Evolutionary conservation across 2,113 vertebrate species (phyloP), one percentile per base, ranked within the genome.

Genomic region (Odobenus rosmarus): DNA sequence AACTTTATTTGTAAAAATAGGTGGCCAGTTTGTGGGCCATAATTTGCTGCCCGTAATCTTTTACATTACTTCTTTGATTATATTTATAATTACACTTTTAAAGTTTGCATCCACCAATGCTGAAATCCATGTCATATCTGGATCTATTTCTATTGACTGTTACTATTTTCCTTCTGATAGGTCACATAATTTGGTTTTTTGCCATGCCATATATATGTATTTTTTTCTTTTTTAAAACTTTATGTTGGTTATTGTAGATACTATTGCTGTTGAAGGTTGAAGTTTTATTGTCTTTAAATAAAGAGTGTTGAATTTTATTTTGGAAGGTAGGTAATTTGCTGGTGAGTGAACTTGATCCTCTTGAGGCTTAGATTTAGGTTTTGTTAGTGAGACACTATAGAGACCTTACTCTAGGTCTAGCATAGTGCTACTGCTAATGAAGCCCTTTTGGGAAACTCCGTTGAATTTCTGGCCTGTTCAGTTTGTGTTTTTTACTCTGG

Each of bases 391-490:
- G 33, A 62, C 2, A 64, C 4, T 8, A 13, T 7, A 4, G 18
- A 51, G 7, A 28, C 6, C 4, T 82, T 15, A 46, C 4, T 61
- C 42, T 53, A 64, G 26, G 11, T 26, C 13, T 90, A 49, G 1
- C 16, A 28, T 21, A 9, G 1, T 36, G 19, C 19, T 61, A 31
- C 14, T 39, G 39, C 12, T 39, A 64, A 31, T 28, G 5, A 67
- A 67, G 28, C 31, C 26, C 10, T 90, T 77, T 55, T 3, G 0
- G 5, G 84, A 2, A 86, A 53, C 19, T 79, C 16, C 36, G 12
- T 13, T 67, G 49, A 86, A 23, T 9, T 0, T 33, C 5, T 81
- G 9, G 3, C 1, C 1, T 9, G 5, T 39, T 90, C 26, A 71
- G 2, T 26, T 53, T 93, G 14, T 62, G 2, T 42, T 90, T 93